These are phyloP conservation scores for Enteromius thamalakanensis DNA, from an alignment of 2,797 vertebrate genomes.

Conservation along the genomic window DNA sequence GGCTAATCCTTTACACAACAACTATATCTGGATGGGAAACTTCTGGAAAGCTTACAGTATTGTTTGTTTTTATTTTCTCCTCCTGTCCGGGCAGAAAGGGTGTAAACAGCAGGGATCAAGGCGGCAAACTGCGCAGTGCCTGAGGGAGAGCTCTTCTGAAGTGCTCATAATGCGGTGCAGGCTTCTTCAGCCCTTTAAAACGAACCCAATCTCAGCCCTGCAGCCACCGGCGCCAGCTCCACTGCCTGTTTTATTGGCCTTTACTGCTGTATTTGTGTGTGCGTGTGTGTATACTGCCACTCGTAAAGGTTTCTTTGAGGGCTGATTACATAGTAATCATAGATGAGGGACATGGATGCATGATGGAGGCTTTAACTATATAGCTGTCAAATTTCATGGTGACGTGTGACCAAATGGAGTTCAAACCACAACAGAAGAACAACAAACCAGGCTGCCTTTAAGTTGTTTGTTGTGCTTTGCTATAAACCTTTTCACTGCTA, in stretches of 20 bases:
- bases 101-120: constrained; percentile 67
- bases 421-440: constrained; percentile 34
- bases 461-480: constrained; percentile 4
- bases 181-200: constrained; percentile 71
- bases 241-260: constrained; percentile 64
- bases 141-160: constrained; percentile 69
- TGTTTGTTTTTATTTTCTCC: constrained; percentile 69
- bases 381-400: constrained; percentile 36
- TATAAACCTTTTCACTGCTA: neutral
- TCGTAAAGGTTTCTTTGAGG: constrained; percentile 39
- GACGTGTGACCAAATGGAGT: constrained; percentile 39
- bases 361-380: constrained; percentile 41
- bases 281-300: constrained; percentile 36
- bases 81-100: constrained; percentile 58
- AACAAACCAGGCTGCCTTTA: constrained; percentile 4
- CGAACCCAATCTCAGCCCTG: constrained; percentile 63
- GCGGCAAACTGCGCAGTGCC: constrained; percentile 62
- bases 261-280: constrained; percentile 56
- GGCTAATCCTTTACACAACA: neutral
- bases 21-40: constrained; percentile 17
- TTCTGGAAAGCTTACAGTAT: constrained; percentile 57
- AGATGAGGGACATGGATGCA: constrained; percentile 34
- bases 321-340: constrained; percentile 39
- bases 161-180: constrained; percentile 71
- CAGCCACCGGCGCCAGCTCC: constrained; percentile 60